Percentiles rank a stretch among this genome's conserved stretches.
phyloP scores from a whole-genome alignment of 2,113 vertebrate genomes.

The Turnix velox region DNA sequence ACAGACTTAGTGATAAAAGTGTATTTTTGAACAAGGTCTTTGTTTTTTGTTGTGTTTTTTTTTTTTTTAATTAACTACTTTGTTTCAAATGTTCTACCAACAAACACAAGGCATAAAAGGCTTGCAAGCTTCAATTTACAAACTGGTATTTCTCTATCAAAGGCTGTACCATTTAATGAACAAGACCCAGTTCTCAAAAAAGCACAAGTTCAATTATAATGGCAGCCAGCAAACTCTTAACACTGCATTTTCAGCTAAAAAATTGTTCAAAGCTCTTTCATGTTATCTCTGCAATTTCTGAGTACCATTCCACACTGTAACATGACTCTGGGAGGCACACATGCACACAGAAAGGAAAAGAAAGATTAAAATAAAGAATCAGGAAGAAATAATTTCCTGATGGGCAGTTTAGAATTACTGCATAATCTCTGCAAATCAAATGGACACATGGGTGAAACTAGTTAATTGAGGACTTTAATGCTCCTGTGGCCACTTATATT shows the following conservation, averaged over 20 bases:
- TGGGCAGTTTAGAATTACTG: background rate
- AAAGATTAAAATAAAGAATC: background rate
- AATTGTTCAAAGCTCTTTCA: background rate
- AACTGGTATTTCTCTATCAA: background rate
- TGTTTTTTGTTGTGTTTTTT: background rate
- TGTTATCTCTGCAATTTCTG: slow-evolving; percentile 9
- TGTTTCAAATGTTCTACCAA: background rate
- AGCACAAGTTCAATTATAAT: background rate
- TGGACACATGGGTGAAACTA: background rate
- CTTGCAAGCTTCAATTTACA: background rate
- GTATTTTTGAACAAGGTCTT: background rate
- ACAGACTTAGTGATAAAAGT: background rate
- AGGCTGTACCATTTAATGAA: background rate
- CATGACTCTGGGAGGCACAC: background rate
- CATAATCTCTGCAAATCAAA: background rate
- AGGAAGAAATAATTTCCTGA: background rate
- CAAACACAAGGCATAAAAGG: background rate
- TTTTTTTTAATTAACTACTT: background rate
- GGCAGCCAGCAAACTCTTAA: background rate
- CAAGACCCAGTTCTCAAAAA: slow-evolving; percentile 3
- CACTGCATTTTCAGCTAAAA: slow-evolving; percentile 7
- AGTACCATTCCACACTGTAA: background rate
- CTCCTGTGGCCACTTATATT: background rate
- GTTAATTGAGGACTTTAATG: background rate
- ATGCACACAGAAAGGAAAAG: background rate